Percentiles rank a stretch among this genome's conserved stretches.
phyloP scores from a whole-genome alignment of 2,113 vertebrate genomes.

The Actinemys pallida region DNA sequence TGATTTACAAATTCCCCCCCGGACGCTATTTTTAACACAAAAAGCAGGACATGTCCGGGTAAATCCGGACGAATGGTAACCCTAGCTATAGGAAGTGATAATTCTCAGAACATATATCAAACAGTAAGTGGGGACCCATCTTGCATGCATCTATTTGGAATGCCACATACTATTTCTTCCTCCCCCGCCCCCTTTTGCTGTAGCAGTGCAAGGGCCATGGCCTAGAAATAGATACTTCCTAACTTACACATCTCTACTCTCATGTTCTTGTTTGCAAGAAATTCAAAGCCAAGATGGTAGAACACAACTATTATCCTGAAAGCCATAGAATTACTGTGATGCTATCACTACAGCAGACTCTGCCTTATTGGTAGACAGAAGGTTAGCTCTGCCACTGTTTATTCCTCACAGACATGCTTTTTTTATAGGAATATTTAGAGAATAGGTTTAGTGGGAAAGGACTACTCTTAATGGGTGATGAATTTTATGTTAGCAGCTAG shows the following conservation, averaged over 20 bases:
- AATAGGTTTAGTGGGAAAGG: not conserved
- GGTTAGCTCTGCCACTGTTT: not conserved
- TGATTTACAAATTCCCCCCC: no score
- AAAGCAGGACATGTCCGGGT: no score
- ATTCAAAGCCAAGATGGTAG: not conserved
- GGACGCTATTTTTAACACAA: no score
- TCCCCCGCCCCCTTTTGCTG: not conserved
- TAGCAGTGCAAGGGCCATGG: not conserved
- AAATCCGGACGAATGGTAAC: no score
- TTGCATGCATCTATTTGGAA: conserved; percentile 17
- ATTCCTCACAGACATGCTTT: not conserved
- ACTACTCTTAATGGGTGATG: not conserved
- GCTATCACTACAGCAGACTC: not conserved
- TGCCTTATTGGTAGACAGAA: not conserved
- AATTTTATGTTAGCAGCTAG: not conserved
- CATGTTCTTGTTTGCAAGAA: not conserved
- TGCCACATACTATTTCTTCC: not conserved
- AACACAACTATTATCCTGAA: not conserved
- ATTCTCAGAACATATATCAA: conserved; percentile 20
- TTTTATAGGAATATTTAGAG: not conserved
- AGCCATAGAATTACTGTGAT: not conserved
- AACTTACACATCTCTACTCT: not conserved
- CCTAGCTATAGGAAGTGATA: conserved; percentile 26
- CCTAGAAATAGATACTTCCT: not conserved
- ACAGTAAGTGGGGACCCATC: not conserved